Evolutionary conservation across 2,888 invertebrate species (phyloP).

Genomic region (Stramonita haemastoma): DNA sequence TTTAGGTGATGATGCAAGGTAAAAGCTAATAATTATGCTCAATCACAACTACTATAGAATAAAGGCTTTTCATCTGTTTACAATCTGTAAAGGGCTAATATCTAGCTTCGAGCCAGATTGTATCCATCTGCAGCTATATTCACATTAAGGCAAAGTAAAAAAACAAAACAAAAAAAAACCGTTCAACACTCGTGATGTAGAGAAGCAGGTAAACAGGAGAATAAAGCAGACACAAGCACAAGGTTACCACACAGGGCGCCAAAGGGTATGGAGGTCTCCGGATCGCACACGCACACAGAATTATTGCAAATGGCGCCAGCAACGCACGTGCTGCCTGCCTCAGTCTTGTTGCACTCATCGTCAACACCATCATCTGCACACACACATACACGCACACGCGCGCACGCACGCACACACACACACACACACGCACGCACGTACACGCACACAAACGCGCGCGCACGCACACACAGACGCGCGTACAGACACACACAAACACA

Average conservation of each 20-base stretch:
- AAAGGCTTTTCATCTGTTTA: too few species aligned
- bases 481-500: slow-evolving; percentile 7
- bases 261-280: background rate
- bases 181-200: too few species aligned
- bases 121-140: too few species aligned
- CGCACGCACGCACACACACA: slow-evolving; percentile 13
- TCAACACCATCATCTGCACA: background rate
- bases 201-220: too few species aligned
- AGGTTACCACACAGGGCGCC: background rate
- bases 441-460: background rate
- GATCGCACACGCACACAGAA: background rate
- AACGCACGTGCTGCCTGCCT: background rate
- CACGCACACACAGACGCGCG: background rate
- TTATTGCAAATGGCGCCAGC: background rate
- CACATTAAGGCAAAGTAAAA: too few species aligned
- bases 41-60: too few species aligned
- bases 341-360: background rate
- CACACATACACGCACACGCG: slow-evolving; percentile 12
- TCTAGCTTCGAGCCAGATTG: too few species aligned
- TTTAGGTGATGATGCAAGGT: too few species aligned
- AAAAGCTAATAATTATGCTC: too few species aligned
- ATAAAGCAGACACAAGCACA: too few species aligned
- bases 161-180: too few species aligned
- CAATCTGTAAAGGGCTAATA: too few species aligned
- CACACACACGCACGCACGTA: background rate